Conservation (phyloP, 2,888 invertebrate genomes). For the Aphrophora alni region DNA sequence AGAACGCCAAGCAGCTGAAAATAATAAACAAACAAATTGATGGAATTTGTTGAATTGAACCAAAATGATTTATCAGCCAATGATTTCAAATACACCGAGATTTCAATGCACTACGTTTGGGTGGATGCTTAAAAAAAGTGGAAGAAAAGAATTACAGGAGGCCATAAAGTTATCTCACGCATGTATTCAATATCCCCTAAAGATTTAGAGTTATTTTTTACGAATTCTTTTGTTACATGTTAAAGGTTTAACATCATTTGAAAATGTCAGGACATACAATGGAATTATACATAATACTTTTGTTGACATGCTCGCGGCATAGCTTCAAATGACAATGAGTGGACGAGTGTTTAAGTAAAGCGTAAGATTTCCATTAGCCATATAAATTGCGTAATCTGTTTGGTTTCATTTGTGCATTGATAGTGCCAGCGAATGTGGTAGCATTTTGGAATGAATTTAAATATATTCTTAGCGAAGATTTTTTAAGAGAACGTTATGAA, state of each 20-base stretch:
- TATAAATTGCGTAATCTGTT: background rate
- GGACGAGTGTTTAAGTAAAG: slow-evolving; percentile 8
- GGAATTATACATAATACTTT: background rate
- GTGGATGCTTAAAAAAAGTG: no score
- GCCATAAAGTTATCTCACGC: slow-evolving; percentile 11
- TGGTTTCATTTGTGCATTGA: slow-evolving; percentile 18
- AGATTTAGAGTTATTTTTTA: background rate
- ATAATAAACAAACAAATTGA: background rate
- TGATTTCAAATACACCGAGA: background rate
- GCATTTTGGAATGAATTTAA: slow-evolving; percentile 13
- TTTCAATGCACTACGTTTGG: no score
- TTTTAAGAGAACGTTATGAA: slow-evolving; percentile 10
- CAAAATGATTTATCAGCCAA: slow-evolving; percentile 3
- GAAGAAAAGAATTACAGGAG: background rate
- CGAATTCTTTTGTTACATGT: background rate
- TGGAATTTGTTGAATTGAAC: slow-evolving; percentile 6
- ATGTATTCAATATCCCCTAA: slow-evolving; percentile 2
- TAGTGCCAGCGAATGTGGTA: background rate
- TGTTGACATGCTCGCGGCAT: background rate
- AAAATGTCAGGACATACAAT: slow-evolving; percentile 13
- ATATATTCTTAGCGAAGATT: background rate
- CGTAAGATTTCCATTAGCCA: background rate
- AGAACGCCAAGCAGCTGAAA: no score
- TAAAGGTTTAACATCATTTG: slow-evolving; percentile 3
- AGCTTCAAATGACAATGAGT: slow-evolving; percentile 13